phyloP scores from a whole-genome alignment of 2,797 vertebrate species.

The Fistularia commersonii region DNA sequence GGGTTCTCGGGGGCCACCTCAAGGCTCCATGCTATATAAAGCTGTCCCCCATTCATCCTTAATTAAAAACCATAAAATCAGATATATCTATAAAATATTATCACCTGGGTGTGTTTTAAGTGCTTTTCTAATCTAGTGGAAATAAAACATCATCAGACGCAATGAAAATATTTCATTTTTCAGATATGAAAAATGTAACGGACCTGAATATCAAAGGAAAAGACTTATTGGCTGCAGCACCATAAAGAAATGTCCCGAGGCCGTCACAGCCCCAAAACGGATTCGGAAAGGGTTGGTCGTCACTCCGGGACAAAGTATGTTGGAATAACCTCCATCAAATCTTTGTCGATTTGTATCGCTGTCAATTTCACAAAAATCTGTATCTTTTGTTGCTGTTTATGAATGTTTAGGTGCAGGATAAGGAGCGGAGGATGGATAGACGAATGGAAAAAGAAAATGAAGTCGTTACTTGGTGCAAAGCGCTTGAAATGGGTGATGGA shows the following conservation, averaged over 20 bases:
- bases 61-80: too few relatives aligned
- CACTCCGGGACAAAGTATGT: conserved; percentile 3
- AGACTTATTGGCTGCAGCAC: neutral
- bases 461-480: too few relatives aligned
- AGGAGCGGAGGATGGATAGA: too few relatives aligned
- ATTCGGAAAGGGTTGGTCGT: neutral
- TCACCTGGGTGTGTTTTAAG: neutral
- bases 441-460: too few relatives aligned
- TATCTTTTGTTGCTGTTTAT: conserved; percentile 5
- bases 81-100: too few relatives aligned
- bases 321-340: conserved; percentile 9
- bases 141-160: neutral
- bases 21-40: too few relatives aligned
- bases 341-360: conserved; percentile 5
- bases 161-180: neutral
- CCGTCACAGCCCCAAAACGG: neutral
- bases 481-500: too few relatives aligned
- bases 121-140: neutral
- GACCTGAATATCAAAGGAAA: conserved; percentile 4
- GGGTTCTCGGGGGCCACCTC: too few relatives aligned
- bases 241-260: neutral
- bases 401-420: conserved; percentile 20
- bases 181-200: neutral
- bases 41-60: too few relatives aligned
- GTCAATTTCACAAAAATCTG: conserved; percentile 4